phyloP scores from a whole-genome alignment of 2,888 invertebrate genomes.

The Proisotoma minuta region DNA sequence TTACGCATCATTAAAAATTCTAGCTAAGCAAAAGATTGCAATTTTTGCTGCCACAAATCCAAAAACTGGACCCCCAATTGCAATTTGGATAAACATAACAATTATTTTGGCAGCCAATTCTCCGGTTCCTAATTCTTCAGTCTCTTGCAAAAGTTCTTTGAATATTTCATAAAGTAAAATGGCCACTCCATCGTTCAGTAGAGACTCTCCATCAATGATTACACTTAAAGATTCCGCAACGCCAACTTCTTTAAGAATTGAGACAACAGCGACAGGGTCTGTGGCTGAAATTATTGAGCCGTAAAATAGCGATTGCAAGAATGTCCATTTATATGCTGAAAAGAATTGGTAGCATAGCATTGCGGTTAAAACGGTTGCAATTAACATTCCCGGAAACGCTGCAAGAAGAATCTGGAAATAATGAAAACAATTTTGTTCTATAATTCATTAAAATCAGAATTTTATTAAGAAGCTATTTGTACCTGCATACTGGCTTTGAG shows the following conservation, averaged over 20 bases:
- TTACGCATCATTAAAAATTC: conserved; percentile 52
- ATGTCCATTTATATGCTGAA: conserved; percentile 49
- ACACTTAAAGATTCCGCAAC: conserved; percentile 50
- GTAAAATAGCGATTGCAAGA: conserved; percentile 51
- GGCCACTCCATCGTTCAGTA: conserved; percentile 54
- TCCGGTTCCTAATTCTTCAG: neutral
- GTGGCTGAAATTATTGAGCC: conserved; percentile 51
- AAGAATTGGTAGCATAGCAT: conserved; percentile 33
- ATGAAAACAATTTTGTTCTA: neutral
- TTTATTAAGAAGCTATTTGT: neutral
- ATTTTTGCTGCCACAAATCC: conserved; percentile 51
- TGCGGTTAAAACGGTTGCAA: conserved; percentile 37
- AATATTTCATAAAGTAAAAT: conserved; percentile 53
- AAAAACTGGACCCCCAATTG: conserved; percentile 50
- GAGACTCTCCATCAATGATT: conserved; percentile 54
- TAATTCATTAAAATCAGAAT: neutral
- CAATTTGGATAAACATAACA: conserved; percentile 48
- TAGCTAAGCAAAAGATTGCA: conserved; percentile 50
- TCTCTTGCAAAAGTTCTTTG: conserved; percentile 16
- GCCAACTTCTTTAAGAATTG: conserved; percentile 52
- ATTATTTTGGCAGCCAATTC: conserved; percentile 18
- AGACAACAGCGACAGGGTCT: conserved; percentile 54
- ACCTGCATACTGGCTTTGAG: conserved; percentile 1
- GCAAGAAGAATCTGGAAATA: conserved; percentile 33
- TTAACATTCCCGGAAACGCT: conserved; percentile 43